Evolutionary conservation across 92 coral and sea anemone genomes (phyloP), one percentile per base, ranked within the genome.

Genomic region (Pocillopora grandis): DNA sequence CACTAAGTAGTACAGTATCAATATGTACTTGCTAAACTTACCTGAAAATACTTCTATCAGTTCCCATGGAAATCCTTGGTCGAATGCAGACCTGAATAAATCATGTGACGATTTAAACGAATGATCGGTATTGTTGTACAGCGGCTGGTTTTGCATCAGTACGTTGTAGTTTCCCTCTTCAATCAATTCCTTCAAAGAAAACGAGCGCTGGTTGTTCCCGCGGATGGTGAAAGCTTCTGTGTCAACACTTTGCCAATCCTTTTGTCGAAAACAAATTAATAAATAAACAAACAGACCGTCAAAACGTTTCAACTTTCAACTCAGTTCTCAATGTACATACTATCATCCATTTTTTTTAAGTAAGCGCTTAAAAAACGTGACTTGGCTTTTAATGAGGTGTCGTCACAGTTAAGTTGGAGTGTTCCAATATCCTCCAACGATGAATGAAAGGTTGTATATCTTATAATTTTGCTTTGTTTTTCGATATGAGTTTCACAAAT

Each of bases 31-130:
- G 52, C 5, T 42, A 42, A 7, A 42, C 52, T 64, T 37, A 92
- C 95, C 95, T 62, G 95, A 82, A 79, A 90, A 88, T 21, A 92
- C 92, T 61, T 94, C 95, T 5, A 94, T 78, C 21, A 94, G 80
- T 71, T 94, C 98, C 98, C 98, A 94, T 2, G 98, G 92, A 86
- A 94, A 94, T 3, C 98, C 98, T 23, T 92, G 84, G 83, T 74
- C 87, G 69, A 93, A 93, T 2, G 94, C 94, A 14, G 87, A 82
- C 59, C 87, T 88, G 73, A 91, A 93, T 68, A 91, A 74, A 4
- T 55, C 79, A 65, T 92, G 93, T 5, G 93, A 92, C 52, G 91
- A 87, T n/a, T 92, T 87, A 76, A 90, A 87, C 1, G 91, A 84
- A 80, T 92, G 91, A 17, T 64, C 75, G 16, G 80, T 75, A 42